phyloP scores from a whole-genome alignment of 2,797 vertebrate genomes.

The Takifugu ocellatus region DNA sequence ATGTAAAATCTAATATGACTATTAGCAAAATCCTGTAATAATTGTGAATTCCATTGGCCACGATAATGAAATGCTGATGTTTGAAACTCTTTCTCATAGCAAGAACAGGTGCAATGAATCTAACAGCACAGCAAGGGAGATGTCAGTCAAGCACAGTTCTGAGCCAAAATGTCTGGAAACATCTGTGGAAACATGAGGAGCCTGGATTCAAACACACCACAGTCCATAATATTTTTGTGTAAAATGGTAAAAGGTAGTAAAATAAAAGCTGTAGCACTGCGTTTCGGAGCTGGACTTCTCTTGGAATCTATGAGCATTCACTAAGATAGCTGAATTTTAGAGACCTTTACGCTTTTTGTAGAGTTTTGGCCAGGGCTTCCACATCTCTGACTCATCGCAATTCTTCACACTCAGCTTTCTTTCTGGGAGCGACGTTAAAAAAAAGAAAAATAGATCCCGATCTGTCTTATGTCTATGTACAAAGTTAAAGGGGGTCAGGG shows the following conservation, averaged over 20 bases:
- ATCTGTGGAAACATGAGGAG: background rate
- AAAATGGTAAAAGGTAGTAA: slow-evolving; percentile 3
- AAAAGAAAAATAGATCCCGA: background rate
- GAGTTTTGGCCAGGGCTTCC: background rate
- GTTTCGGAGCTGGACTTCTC: background rate
- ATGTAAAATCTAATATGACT: too few relatives aligned
- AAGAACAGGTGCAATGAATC: slow-evolving; percentile 1
- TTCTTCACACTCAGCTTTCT: background rate
- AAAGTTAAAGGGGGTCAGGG: background rate
- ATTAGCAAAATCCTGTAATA: background rate
- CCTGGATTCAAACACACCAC: background rate
- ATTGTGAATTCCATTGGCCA: background rate
- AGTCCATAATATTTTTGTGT: background rate
- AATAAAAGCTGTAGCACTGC: background rate
- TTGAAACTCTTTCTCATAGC: background rate
- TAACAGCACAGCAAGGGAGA: background rate
- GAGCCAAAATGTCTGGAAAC: background rate
- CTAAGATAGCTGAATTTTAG: background rate
- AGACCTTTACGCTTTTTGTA: background rate
- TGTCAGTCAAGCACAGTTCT: background rate
- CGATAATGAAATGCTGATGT: background rate
- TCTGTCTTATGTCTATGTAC: background rate
- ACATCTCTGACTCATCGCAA: background rate
- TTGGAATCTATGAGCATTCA: background rate
- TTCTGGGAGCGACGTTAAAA: background rate